A percentile compares a stretch with the other conserved stretches of the same genome.
phyloP scores from a whole-genome alignment of 2,888 invertebrate genomes.

The Gryllus longicercus region DNA sequence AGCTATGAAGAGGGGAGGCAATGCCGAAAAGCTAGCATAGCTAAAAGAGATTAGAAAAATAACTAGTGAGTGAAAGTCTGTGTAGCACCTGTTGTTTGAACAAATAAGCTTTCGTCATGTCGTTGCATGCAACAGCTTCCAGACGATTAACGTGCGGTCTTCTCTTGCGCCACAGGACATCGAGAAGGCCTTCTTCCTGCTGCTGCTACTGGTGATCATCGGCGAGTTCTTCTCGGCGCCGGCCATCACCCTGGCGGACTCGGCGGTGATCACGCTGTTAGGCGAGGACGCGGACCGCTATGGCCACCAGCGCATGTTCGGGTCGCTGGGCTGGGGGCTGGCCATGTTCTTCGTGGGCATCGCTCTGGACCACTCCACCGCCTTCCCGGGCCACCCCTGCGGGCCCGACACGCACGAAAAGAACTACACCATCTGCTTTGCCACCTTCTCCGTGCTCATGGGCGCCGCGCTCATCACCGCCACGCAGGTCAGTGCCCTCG shows the following conservation, averaged over 20 bases:
- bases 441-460: slow-evolving; percentile 95
- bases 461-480: slow-evolving; percentile 89
- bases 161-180: slow-evolving; percentile 63
- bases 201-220: slow-evolving; percentile 86
- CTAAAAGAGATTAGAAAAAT: no score
- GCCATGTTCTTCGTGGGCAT: slow-evolving; percentile 99
- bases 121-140: no score
- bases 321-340: slow-evolving; percentile 95
- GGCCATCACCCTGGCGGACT: slow-evolving; percentile 90
- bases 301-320: slow-evolving; percentile 97
- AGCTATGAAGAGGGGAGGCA: no score
- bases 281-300: slow-evolving; percentile 87
- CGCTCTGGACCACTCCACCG: slow-evolving; percentile 92
- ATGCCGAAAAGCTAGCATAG: no score
- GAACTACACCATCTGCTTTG: slow-evolving; percentile 98
- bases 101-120: no score
- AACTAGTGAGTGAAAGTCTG: no score
- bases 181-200: slow-evolving; percentile 91
- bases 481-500: slow-evolving; percentile 63
- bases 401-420: slow-evolving; percentile 86
- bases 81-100: no score
- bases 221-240: slow-evolving; percentile 98
- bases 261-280: slow-evolving; percentile 82
- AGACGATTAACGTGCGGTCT: no score
- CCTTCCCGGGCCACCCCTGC: slow-evolving; percentile 91